Evolutionary conservation across 2,888 invertebrate species (phyloP), one percentile per base, ranked within the genome.

Genomic region (Dolomedes plantarius): DNA sequence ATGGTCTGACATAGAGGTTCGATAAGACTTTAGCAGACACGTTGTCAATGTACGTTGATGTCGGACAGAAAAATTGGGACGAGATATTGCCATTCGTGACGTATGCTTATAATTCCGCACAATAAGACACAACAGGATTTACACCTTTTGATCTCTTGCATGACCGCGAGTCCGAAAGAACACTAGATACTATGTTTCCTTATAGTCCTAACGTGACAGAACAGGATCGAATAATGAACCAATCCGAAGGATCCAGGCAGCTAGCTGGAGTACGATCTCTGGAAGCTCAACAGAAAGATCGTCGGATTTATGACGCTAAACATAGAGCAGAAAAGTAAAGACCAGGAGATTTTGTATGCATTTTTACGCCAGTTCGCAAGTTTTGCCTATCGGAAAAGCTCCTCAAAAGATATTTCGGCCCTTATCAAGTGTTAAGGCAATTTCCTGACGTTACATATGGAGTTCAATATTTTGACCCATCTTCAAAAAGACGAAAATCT

Each of bases 391-490:
- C 39, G 7, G 39, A 39, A 39, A 39, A 39, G 39, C 39, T 39
- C 13, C 13, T 39, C 13, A 6, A 23, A 1, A 27, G 5, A 28
- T 28, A 67, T 9, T 67, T 67, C 11, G 31, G 69, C 16, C 41
- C 41, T n/a, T 36, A 69, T 19, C 2, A 23, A 36, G 39, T 69
- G 23, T 23, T 39, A 11, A 41, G 39, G 32, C 36, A 31, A 36
- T 23, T 69, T 23, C 69, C 23, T 19, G 69, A 69, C 11, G 69
- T 69, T 6, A 69, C 69, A 11, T 69, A 69, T 19, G 69, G 19
- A 16, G 39, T 69, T n/a, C n/a, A n/a, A n/a, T n/a, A n/a, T n/a
- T n/a, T n/a, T n/a, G n/a, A n/a, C n/a, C n/a, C n/a, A n/a, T n/a
- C n/a, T n/a, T n/a, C n/a, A n/a, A n/a, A n/a, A n/a, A n/a, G n/a